Percentiles rank a stretch among this genome's conserved stretches.
Conservation (phyloP, 1,140 invertebrate species). For the Drosophila nigrodunni region DNA sequence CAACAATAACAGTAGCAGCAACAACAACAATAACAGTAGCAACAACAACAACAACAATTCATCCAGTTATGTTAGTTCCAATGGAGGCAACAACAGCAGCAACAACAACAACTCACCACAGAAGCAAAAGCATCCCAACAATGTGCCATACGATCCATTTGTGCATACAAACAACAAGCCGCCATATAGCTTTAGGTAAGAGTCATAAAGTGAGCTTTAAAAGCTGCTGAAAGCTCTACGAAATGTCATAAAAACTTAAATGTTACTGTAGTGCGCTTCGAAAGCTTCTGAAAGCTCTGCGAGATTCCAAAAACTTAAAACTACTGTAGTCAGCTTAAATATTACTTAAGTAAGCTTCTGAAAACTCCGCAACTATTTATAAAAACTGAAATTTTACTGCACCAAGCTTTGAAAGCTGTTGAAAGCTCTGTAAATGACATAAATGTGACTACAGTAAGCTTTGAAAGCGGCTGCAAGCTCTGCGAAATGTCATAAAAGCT, state of each 20-base stretch:
- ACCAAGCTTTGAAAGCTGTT: neutral
- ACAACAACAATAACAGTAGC: constrained; percentile 24
- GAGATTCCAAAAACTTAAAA: too few relatives aligned
- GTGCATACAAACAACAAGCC: constrained; percentile 95
- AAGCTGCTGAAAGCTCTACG: neutral
- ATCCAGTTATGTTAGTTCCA: constrained; percentile 16
- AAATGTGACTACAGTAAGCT: too few relatives aligned
- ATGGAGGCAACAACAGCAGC: constrained; percentile 16
- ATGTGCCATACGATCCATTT: constrained; percentile 90
- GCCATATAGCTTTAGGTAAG: constrained; percentile 90
- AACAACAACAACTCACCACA: constrained; percentile 65
- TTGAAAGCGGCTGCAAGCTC: too few relatives aligned
- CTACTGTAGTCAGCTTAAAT: too few relatives aligned
- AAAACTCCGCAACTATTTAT: too few relatives aligned
- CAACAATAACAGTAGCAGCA: constrained; percentile 38
- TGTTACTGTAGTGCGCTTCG: too few relatives aligned
- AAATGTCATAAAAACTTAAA: too few relatives aligned
- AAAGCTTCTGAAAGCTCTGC: neutral
- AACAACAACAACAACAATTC: constrained; percentile 43
- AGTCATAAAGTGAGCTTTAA: neutral
- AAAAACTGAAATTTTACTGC: too few relatives aligned
- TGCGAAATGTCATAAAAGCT: too few relatives aligned
- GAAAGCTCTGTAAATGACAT: neutral
- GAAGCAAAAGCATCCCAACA: constrained; percentile 89
- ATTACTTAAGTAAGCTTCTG: too few relatives aligned